phyloP scores from a whole-genome alignment of 2,888 invertebrate genomes.

The Diarsia rubi region DNA sequence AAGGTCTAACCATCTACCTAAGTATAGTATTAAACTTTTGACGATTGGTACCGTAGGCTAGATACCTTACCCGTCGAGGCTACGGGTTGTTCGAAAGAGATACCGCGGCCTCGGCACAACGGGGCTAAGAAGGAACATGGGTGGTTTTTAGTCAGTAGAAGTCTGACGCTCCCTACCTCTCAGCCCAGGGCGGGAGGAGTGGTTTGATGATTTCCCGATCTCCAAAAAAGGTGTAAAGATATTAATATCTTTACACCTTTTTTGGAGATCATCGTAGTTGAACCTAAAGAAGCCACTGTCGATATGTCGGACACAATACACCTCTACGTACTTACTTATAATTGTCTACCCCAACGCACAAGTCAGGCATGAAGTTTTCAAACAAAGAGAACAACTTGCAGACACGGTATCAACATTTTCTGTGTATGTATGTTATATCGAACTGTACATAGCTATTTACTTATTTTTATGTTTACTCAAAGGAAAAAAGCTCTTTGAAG shows the following conservation, averaged over 20 bases:
- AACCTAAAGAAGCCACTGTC: neutral
- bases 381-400: slow-evolving; percentile 11
- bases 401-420: slow-evolving; percentile 20
- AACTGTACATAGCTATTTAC: slow-evolving; percentile 11
- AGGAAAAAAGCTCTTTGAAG: slow-evolving; percentile 36
- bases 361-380: neutral
- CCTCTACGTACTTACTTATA: too few relatives aligned
- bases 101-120: too few relatives aligned
- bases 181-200: too few relatives aligned
- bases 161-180: too few relatives aligned
- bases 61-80: too few relatives aligned
- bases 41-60: too few relatives aligned
- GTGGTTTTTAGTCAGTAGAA: too few relatives aligned
- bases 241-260: neutral
- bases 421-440: neutral
- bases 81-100: too few relatives aligned
- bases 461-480: slow-evolving; percentile 30
- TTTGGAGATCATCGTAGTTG: neutral
- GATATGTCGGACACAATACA: neutral
- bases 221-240: neutral
- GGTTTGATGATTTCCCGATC: too few relatives aligned
- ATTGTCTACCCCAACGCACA: neutral
- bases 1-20: too few relatives aligned
- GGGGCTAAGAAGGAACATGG: too few relatives aligned
- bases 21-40: too few relatives aligned